A percentile compares a stretch with the other conserved stretches of the same genome.
These are phyloP conservation scores for Xenops minutus DNA, from an alignment of 2,797 vertebrate genomes.

Conservation along the genomic window DNA sequence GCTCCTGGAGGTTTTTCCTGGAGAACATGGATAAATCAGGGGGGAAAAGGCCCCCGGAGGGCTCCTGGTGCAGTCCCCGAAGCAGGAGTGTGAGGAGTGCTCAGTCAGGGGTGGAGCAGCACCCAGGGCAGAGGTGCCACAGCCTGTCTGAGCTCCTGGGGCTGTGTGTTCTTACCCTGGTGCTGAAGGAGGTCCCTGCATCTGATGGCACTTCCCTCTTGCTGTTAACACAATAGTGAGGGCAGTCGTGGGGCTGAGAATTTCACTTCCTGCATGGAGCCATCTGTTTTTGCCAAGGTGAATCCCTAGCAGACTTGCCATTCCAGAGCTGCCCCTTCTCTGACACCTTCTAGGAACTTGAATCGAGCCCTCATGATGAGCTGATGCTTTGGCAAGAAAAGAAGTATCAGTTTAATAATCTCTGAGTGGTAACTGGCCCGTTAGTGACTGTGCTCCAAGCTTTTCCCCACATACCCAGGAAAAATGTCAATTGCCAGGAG, in stretches of 20 bases:
- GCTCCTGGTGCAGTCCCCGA: too few species aligned
- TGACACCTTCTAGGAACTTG: neutral
- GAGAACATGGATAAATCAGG: neutral
- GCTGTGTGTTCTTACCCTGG: neutral
- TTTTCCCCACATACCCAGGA: neutral
- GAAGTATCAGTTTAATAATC: neutral
- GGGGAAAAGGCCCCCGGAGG: neutral
- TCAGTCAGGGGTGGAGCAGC: rapidly evolving
- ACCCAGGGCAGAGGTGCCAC: neutral
- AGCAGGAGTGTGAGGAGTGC: neutral
- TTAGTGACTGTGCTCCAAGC: neutral
- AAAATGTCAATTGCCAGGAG: neutral
- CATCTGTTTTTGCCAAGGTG: neutral
- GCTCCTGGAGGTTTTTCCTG: neutral
- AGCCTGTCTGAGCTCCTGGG: neutral
- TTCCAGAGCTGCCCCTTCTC: neutral
- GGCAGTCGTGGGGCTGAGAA: neutral
- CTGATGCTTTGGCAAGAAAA: neutral
- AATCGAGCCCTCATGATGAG: neutral
- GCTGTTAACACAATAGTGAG: neutral
- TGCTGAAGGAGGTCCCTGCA: rapidly evolving
- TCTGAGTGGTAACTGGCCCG: neutral
- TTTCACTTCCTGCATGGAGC: neutral
- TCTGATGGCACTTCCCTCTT: neutral
- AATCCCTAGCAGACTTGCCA: neutral